Percentiles rank a stretch among this genome's conserved stretches.
Evolutionary conservation across 2,797 vertebrate genomes (phyloP).

Genomic region (Acanthurus tractus): DNA sequence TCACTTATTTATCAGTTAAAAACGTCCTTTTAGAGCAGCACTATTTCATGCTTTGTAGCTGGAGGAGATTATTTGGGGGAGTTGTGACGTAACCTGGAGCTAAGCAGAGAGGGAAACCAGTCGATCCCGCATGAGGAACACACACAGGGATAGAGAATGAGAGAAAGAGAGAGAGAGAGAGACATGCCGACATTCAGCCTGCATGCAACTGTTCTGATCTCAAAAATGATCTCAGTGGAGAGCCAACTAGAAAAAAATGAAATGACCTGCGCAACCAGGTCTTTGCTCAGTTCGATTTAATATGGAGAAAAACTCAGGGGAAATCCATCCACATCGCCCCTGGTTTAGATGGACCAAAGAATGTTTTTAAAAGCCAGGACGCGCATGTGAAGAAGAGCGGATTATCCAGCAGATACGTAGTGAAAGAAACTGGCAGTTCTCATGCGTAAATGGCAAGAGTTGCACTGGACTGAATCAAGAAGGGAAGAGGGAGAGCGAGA

Average conservation of each 20-base stretch:
- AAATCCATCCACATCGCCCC: not conserved
- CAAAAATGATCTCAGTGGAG: constrained; percentile 15
- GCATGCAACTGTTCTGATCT: constrained; percentile 11
- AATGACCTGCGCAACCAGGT: not conserved
- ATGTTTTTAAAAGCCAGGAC: constrained; percentile 6
- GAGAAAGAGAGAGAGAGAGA: constrained; percentile 19
- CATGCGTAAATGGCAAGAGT: constrained; percentile 69
- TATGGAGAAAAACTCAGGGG: constrained; percentile 9
- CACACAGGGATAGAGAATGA: constrained; percentile 1
- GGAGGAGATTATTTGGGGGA: constrained; percentile 67
- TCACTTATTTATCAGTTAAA: constrained; percentile 27
- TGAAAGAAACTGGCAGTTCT: constrained; percentile 34
- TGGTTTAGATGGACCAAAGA: not conserved
- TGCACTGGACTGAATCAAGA: constrained; percentile 43
- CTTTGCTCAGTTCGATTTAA: constrained; percentile 1
- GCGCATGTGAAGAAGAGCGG: not conserved
- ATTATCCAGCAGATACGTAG: constrained; percentile 19
- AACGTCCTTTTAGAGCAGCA: constrained; percentile 31
- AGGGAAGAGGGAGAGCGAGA: not conserved
- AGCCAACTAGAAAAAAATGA: not conserved
- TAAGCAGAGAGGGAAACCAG: constrained; percentile 49
- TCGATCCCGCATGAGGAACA: constrained; percentile 33
- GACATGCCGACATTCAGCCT: not conserved
- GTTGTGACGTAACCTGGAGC: constrained; percentile 76
- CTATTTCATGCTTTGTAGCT: constrained; percentile 29